A percentile compares a stretch with the other conserved stretches of the same genome.
Conservation (phyloP, 2,888 invertebrate species). For the Oithona nana region DNA sequence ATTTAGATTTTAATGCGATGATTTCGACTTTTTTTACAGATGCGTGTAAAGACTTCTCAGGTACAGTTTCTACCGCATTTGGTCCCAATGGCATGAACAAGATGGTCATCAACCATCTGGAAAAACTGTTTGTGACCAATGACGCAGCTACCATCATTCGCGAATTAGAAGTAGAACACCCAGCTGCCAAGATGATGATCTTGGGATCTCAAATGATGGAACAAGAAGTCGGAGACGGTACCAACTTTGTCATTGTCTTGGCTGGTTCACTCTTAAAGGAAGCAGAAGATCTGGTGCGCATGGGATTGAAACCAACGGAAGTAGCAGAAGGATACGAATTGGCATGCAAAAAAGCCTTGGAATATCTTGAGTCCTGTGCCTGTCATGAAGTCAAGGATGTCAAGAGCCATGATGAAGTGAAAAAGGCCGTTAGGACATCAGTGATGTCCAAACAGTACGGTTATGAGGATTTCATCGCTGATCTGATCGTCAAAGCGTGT, state of each 20-base stretch:
- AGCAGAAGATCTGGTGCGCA: slow-evolving; percentile 65
- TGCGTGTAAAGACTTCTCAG: slow-evolving; percentile 86
- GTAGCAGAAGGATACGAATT: slow-evolving; percentile 86
- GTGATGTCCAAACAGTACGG: slow-evolving; percentile 97
- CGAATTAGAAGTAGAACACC: slow-evolving; percentile 60
- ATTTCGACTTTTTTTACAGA: slow-evolving; percentile 28
- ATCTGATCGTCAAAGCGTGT: slow-evolving; percentile 45
- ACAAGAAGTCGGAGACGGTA: slow-evolving; percentile 93
- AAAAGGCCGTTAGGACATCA: slow-evolving; percentile 40
- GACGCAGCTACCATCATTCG: slow-evolving; percentile 91
- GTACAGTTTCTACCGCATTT: slow-evolving; percentile 80
- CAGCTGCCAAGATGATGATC: slow-evolving; percentile 89
- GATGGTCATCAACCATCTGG: slow-evolving; percentile 97
- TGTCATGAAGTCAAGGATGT: slow-evolving; percentile 53
- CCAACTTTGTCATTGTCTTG: slow-evolving; percentile 89
- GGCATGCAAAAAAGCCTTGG: slow-evolving; percentile 68
- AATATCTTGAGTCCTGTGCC: slow-evolving; percentile 63
- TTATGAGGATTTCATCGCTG: slow-evolving; percentile 76
- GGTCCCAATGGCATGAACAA: slow-evolving; percentile 99
- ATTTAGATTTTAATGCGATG: no score
- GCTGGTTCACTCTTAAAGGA: slow-evolving; percentile 77
- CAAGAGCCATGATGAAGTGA: slow-evolving; percentile 45
- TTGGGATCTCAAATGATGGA: slow-evolving; percentile 96
- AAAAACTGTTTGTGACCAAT: slow-evolving; percentile 94
- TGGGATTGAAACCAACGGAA: slow-evolving; percentile 89